Base-by-base conservation (phyloP, 1,140 invertebrate species). In the Bombus confusus region DNA sequence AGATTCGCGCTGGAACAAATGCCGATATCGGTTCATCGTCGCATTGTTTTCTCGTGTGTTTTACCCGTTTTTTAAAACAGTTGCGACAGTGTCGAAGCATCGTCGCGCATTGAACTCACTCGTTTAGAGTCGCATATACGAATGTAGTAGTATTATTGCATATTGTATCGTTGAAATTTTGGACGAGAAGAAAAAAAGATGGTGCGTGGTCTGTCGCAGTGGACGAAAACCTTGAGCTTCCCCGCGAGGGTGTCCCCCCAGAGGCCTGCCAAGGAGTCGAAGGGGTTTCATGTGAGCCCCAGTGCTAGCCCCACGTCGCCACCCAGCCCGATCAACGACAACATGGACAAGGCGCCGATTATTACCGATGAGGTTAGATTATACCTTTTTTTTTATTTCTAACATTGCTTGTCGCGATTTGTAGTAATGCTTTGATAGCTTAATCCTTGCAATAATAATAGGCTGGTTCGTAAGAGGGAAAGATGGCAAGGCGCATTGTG, bases 221-320 rank as follows among this genome's bases (percentile, higher is more conserved):
- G 97, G 97, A 98, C 97, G 91, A 98, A 98, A 96, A 98, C 97
- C 87, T 95, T 98, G 92, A 98, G 97, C 96, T 98, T 98, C 93
- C 97, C 97, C 84, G 97, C 97, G 90, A 96, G 97, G 93, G 96
- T 98, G 89, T 97, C 97, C 77, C 97, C 97, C 1, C 97, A 97
- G 93, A 96, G 97, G 90, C 96, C 96, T 64, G 96, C 96, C 39
- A 97, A 97, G 95, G 96, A 97, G 94, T 85, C 91, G 15, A 95
- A 95, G 75, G 81, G 84, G 68, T 94, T 92, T 78, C 91, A 94
- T 88, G 93, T 93, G 57, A 95, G 93, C 73, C 93, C 94, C 12
- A 94, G 94, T 73, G 93, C 95, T 28, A 96, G 95, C 81, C 95
- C 95, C 22, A 96, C 95, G 22, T 95, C 95, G 83, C 95, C 96